Evolutionary conservation across 2,113 vertebrate species (phyloP).

Genomic region (Chroicocephalus ridibundus): DNA sequence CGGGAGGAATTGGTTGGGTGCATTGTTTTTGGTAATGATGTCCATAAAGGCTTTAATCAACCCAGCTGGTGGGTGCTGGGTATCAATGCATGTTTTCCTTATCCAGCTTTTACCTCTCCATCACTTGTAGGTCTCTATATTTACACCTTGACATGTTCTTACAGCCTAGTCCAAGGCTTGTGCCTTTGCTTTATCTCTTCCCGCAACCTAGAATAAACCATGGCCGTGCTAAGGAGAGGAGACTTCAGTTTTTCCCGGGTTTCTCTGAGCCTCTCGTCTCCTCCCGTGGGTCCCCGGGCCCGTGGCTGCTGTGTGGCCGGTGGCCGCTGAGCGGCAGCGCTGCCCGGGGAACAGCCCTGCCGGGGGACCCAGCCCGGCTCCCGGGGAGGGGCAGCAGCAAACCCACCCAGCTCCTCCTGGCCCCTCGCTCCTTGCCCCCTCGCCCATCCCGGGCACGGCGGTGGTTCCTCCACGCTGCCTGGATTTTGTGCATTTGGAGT

Average conservation of each 20-base stretch:
- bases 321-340: slow-evolving; percentile 63
- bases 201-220: background rate
- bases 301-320: background rate
- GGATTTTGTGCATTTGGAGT: background rate
- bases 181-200: background rate
- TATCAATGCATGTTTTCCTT: background rate
- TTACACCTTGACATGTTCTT: background rate
- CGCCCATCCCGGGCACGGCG: accelerated
- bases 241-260: background rate
- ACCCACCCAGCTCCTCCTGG: background rate
- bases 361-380: background rate
- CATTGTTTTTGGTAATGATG: background rate
- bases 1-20: background rate
- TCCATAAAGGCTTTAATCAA: background rate
- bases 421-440: background rate
- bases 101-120: background rate
- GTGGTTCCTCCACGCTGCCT: accelerated
- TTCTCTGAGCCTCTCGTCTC: background rate
- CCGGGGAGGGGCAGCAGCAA: background rate
- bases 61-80: background rate
- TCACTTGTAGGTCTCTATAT: background rate
- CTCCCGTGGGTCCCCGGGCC: background rate
- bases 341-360: background rate
- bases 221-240: background rate
- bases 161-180: background rate